Conservation (phyloP, 37 sponge, comb jelly and placozoan genomes). For the Chondrosia reniformis region DNA sequence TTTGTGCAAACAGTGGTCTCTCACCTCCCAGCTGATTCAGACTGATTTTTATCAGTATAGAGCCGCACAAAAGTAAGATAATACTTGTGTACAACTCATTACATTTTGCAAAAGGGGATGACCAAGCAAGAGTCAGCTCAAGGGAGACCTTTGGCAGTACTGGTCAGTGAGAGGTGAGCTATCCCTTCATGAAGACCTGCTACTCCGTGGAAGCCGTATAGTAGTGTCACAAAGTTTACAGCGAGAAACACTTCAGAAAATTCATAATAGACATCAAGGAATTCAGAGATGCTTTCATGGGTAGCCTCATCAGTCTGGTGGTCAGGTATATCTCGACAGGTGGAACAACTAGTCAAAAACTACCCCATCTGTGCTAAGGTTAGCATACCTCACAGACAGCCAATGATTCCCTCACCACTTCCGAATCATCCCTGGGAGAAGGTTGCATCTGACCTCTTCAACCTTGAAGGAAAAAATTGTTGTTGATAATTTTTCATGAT, state of each 20-base stretch:
- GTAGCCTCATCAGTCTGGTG: conserved; percentile 16
- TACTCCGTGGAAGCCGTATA: not conserved
- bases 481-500: conserved; percentile 41
- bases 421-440: conserved; percentile 41
- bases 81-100: no score
- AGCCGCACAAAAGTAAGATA: no score
- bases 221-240: conserved; percentile 9
- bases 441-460: conserved; percentile 31
- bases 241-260: not conserved
- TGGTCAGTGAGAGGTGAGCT: conserved; percentile 2
- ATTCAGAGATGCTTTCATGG: not conserved
- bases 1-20: no score
- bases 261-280: conserved; percentile 16
- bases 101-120: no score
- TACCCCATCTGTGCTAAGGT: not conserved
- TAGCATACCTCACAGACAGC: conserved; percentile 1
- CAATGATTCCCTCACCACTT: conserved; percentile 14
- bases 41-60: no score
- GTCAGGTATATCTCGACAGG: conserved; percentile 21
- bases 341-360: not conserved
- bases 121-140: no score
- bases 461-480: conserved; percentile 25
- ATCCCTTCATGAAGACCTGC: conserved; percentile 4
- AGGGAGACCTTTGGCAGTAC: not conserved
- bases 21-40: no score